phyloP scores from a whole-genome alignment of 2,113 vertebrate species.

The Azemiops feae region DNA sequence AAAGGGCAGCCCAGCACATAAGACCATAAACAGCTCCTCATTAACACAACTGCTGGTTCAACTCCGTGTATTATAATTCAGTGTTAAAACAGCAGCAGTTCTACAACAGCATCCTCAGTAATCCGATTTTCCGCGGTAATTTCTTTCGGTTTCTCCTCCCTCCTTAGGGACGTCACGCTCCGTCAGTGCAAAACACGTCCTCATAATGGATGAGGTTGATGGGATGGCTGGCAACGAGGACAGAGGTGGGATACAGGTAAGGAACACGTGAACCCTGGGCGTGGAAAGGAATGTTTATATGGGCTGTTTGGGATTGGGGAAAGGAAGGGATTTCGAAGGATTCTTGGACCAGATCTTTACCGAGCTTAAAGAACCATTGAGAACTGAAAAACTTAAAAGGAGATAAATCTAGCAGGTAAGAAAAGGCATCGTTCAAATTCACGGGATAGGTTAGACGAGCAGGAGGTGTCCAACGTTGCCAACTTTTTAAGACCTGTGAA shows the following conservation, averaged over 20 bases:
- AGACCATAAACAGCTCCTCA: not conserved
- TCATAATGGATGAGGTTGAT: conserved; percentile 98
- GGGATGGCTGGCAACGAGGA: conserved; percentile 98
- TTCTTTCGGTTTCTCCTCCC: conserved; percentile 47
- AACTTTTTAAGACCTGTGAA: too few species aligned
- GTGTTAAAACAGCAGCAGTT: conserved; percentile 20
- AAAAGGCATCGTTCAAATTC: not conserved
- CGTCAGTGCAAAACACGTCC: conserved; percentile 82
- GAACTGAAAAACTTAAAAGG: not conserved
- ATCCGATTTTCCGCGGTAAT: not conserved
- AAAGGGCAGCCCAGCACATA: not conserved
- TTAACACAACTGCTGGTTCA: too few species aligned
- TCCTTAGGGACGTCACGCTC: conserved; percentile 78
- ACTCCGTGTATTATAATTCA: not conserved
- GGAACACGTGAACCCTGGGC: not conserved
- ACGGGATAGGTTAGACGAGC: not conserved
- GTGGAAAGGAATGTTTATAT: not conserved
- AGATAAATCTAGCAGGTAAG: not conserved
- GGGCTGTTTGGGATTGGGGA: not conserved
- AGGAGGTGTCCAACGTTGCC: too few species aligned
- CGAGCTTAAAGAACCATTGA: not conserved
- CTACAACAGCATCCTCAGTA: not conserved
- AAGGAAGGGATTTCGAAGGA: too few species aligned
- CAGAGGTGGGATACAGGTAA: conserved; percentile 94
- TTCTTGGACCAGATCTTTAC: not conserved